These are phyloP conservation scores for Tethea ocularis DNA, from an alignment of 2,888 invertebrate genomes.

Conservation along the genomic window DNA sequence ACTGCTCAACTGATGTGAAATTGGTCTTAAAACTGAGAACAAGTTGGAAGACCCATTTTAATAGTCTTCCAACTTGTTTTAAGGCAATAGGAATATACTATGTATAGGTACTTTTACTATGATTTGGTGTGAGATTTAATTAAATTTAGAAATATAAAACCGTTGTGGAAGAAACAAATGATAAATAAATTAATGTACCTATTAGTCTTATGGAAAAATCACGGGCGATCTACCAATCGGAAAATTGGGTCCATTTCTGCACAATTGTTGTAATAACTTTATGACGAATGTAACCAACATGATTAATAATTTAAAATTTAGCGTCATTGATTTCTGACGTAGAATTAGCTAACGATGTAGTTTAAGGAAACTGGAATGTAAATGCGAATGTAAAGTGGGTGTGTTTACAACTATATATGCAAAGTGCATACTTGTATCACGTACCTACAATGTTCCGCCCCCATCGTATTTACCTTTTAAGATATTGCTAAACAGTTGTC, in stretches of 20 bases:
- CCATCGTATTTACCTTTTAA: neutral
- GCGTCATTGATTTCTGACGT: conserved; percentile 17
- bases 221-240: conserved; percentile 31
- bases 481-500: neutral
- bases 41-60: neutral
- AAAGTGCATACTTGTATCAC: neutral
- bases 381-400: conserved; percentile 4
- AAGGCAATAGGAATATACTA: neutral
- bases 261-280: conserved; percentile 23
- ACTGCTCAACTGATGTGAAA: conserved; percentile 1
- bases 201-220: conserved; percentile 9
- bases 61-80: neutral
- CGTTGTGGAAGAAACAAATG: no score
- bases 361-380: conserved; percentile 3
- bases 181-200: no score
- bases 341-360: neutral
- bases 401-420: conserved; percentile 2
- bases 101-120: no score
- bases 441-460: neutral
- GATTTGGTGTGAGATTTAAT: no score
- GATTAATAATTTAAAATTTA: conserved; percentile 17
- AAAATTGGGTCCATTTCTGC: conserved; percentile 39
- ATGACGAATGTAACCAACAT: conserved; percentile 24
- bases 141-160: neutral
- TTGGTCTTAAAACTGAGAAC: neutral